Evolutionary conservation across 1,140 invertebrate genomes (phyloP).

Genomic region (Zaprionus kolodkinae): DNA sequence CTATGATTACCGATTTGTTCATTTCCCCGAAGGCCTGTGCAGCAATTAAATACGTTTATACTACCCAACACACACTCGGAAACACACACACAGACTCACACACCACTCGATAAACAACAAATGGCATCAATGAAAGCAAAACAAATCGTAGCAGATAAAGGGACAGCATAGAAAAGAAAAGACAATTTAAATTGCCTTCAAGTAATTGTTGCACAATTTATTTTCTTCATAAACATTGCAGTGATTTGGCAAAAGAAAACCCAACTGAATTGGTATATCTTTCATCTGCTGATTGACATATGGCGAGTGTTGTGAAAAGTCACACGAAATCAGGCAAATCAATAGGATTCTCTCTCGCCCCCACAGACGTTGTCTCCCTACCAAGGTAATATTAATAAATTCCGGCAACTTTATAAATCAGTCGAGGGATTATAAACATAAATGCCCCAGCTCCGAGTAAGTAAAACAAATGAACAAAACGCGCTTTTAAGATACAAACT

Average conservation of each 20-base stretch:
- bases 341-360: constrained; percentile 2
- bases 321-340: constrained; percentile 28
- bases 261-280: constrained; percentile 30
- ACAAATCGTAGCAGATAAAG: constrained; percentile 66
- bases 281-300: constrained; percentile 54
- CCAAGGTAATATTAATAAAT: constrained; percentile 3
- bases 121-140: constrained; percentile 67
- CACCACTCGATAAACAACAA: constrained; percentile 31
- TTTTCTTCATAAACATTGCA: constrained; percentile 55
- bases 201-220: constrained; percentile 57
- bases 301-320: neutral
- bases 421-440: neutral
- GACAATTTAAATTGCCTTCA: constrained; percentile 58
- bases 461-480: constrained; percentile 6
- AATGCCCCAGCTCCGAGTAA: neutral
- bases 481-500: constrained; percentile 57
- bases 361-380: too few species aligned
- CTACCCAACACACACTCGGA: constrained; percentile 21
- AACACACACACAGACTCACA: neutral
- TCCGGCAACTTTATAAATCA: neutral
- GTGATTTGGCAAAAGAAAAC: constrained; percentile 24
- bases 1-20: constrained; percentile 52
- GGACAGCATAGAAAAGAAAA: constrained; percentile 36
- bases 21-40: constrained; percentile 58
- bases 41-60: constrained; percentile 70